Evolutionary conservation across 1,140 invertebrate genomes (phyloP).

Genomic region (Dreissena rostriformis): DNA sequence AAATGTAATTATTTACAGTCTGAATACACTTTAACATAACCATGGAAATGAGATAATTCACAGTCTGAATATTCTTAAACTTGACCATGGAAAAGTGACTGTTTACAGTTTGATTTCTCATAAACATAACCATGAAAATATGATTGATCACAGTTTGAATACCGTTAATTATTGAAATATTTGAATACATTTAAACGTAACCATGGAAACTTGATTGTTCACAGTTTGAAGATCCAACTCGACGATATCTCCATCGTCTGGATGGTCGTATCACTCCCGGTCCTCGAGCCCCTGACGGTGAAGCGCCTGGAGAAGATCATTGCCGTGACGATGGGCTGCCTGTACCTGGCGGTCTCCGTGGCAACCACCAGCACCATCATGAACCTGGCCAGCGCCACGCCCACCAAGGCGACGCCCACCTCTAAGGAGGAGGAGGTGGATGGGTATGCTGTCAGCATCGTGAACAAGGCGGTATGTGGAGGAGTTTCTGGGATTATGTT

Average conservation of each 20-base stretch:
- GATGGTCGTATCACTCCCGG: slow-evolving; percentile 91
- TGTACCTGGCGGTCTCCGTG: slow-evolving; percentile 89
- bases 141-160: neutral
- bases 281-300: slow-evolving; percentile 92
- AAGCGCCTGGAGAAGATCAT: slow-evolving; percentile 91
- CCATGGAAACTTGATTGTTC: too few relatives aligned
- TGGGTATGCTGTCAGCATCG: slow-evolving; percentile 77
- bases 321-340: slow-evolving; percentile 88
- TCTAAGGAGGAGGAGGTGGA: slow-evolving; percentile 82
- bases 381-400: slow-evolving; percentile 83
- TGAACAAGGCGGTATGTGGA: slow-evolving; percentile 80
- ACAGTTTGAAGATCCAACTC: slow-evolving; percentile 88
- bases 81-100: too few relatives aligned
- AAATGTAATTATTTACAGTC: too few relatives aligned
- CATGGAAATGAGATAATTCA: too few relatives aligned
- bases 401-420: slow-evolving; percentile 80
- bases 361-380: slow-evolving; percentile 87
- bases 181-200: neutral
- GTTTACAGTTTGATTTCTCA: too few relatives aligned
- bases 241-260: slow-evolving; percentile 92
- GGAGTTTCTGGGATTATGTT: neutral
- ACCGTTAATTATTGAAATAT: neutral
- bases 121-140: neutral
- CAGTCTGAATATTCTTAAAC: too few relatives aligned
- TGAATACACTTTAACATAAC: too few relatives aligned